A percentile compares a stretch with the other conserved stretches of the same genome.
phyloP scores from a whole-genome alignment of 2,113 vertebrate genomes.

The Egretta garzetta region DNA sequence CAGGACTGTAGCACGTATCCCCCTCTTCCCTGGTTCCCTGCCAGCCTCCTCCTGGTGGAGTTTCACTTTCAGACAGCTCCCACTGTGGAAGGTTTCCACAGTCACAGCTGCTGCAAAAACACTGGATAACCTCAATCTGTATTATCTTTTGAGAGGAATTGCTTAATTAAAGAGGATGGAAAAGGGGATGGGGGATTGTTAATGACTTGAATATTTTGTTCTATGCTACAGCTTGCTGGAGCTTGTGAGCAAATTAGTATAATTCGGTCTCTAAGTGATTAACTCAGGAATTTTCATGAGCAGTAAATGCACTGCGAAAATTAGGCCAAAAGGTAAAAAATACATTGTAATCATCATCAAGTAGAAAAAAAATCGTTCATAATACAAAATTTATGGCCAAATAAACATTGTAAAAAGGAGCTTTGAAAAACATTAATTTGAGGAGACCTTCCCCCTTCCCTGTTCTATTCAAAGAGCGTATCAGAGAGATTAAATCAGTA shows the following conservation, averaged over 20 bases:
- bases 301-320: constrained; percentile 4
- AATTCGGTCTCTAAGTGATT: constrained; percentile 24
- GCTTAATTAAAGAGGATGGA: background rate
- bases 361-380: background rate
- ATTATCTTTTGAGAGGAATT: background rate
- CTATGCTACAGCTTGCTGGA: background rate
- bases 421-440: background rate
- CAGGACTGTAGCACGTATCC: rapidly evolving
- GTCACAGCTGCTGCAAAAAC: background rate
- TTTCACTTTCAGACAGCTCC: background rate
- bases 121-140: background rate
- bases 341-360: background rate
- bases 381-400: background rate
- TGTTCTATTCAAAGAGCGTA: background rate
- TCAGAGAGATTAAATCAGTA: constrained; percentile 30
- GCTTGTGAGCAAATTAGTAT: background rate
- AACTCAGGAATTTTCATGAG: constrained; percentile 13
- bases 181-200: background rate
- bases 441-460: background rate
- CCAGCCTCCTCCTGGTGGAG: rapidly evolving
- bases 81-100: background rate
- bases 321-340: constrained; percentile 19
- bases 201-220: constrained; percentile 19
- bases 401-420: background rate
- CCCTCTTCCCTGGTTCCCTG: background rate